phyloP scores from a whole-genome alignment of 2,797 vertebrate species.

The Triplophysa yarkandensis region DNA sequence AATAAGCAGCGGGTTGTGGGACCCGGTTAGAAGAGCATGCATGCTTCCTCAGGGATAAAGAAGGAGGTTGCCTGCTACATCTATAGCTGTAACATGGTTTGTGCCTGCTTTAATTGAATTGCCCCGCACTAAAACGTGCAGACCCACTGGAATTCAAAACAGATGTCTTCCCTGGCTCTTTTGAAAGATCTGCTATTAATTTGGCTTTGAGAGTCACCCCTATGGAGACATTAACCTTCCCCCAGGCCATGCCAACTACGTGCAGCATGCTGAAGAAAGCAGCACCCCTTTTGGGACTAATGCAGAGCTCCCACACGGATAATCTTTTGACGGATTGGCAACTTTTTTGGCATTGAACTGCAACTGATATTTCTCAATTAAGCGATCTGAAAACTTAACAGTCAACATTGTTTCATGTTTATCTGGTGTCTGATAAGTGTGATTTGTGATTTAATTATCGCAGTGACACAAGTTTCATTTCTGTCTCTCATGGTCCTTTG shows the following conservation, averaged over 20 bases:
- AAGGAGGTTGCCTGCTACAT: slow-evolving; percentile 54
- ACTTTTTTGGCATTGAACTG: neutral
- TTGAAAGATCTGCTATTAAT: slow-evolving; percentile 58
- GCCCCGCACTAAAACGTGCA: slow-evolving; percentile 61
- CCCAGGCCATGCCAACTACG: slow-evolving; percentile 46
- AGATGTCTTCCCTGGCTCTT: slow-evolving; percentile 63
- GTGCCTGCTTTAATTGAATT: slow-evolving; percentile 66
- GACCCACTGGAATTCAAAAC: slow-evolving; percentile 69
- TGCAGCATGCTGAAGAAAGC: slow-evolving; percentile 44
- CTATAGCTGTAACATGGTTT: slow-evolving; percentile 64
- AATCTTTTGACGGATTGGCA: slow-evolving; percentile 26
- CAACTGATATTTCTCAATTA: neutral
- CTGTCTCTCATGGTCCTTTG: no score
- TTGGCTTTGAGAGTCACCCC: slow-evolving; percentile 58
- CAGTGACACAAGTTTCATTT: no score
- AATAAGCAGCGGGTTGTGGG: slow-evolving; percentile 23
- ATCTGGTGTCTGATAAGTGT: neutral
- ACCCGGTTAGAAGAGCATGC: slow-evolving; percentile 27
- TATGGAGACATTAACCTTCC: slow-evolving; percentile 47
- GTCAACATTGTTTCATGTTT: neutral
- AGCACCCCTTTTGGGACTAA: slow-evolving; percentile 23
- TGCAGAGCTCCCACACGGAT: slow-evolving; percentile 16
- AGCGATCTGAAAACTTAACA: neutral
- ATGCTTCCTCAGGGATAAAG: slow-evolving; percentile 8
- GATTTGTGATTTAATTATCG: no score